Conservation (phyloP, 2,888 invertebrate genomes). For the Acrobeloides nanus region DNA sequence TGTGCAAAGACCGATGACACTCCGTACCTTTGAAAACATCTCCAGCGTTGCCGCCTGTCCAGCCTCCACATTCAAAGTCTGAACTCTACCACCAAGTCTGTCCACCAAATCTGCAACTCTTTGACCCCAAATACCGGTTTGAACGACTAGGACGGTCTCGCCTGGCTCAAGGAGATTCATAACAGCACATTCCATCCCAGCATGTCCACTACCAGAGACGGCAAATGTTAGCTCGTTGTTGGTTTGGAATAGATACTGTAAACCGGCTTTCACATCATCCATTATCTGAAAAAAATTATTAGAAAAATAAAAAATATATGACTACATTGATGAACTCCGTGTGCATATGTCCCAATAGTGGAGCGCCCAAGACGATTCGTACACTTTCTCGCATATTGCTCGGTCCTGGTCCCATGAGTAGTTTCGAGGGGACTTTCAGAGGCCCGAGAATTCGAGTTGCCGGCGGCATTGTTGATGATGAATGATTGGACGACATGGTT, state of each 20-base stretch:
- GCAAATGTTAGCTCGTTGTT: conserved; percentile 71
- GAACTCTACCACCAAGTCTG: conserved; percentile 62
- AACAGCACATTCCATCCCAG: conserved; percentile 72
- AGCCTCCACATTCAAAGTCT: conserved; percentile 30
- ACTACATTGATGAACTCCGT: too few species aligned
- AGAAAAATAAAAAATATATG: too few species aligned
- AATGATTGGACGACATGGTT: too few species aligned
- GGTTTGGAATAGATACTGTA: conserved; percentile 81
- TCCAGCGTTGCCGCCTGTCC: conserved; percentile 39
- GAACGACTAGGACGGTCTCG: conserved; percentile 62
- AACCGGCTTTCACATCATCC: conserved; percentile 73
- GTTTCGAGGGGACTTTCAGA: too few species aligned
- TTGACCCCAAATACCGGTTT: conserved; percentile 76
- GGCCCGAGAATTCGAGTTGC: too few species aligned
- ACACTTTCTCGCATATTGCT: too few species aligned
- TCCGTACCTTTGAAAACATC: conserved; percentile 27
- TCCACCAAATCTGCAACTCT: conserved; percentile 70
- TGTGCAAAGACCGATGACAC: too few species aligned
- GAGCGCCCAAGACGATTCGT: too few species aligned
- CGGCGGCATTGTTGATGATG: too few species aligned
- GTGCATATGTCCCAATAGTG: too few species aligned
- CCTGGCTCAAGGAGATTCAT: conserved; percentile 65
- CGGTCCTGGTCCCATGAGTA: too few species aligned
- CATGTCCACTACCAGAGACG: conserved; percentile 60
- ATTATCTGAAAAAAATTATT: too few species aligned